Evolutionary conservation across 2,888 invertebrate genomes (phyloP).

Genomic region (Rhabditophanes sp.): DNA sequence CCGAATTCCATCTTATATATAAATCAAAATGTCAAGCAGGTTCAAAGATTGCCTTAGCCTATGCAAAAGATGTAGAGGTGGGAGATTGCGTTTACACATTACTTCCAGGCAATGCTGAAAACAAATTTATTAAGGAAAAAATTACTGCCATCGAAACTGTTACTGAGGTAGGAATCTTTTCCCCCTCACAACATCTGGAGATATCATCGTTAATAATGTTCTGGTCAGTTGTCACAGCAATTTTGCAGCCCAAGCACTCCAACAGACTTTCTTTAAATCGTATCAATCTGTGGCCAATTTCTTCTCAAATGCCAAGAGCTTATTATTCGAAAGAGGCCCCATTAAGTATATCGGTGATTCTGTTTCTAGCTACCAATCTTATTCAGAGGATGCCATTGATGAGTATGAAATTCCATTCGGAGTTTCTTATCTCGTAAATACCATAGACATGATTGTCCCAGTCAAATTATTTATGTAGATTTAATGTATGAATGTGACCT

Average conservation of each 20-base stretch:
- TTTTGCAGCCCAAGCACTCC: slow-evolving; percentile 26
- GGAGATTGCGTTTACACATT: slow-evolving; percentile 23
- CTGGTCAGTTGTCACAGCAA: slow-evolving; percentile 39
- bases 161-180: not conserved
- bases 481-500: too few relatives aligned
- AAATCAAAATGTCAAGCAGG: slow-evolving; percentile 17
- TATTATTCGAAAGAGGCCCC: too few relatives aligned
- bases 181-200: slow-evolving; percentile 13
- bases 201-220: slow-evolving; percentile 37
- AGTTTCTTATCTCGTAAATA: slow-evolving; percentile 26
- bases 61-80: slow-evolving; percentile 17
- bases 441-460: slow-evolving; percentile 31
- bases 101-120: slow-evolving; percentile 2
- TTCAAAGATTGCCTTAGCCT: slow-evolving; percentile 13
- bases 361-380: slow-evolving; percentile 5
- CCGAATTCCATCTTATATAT: slow-evolving; percentile 35
- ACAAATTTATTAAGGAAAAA: slow-evolving; percentile 5
- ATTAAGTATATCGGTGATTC: too few relatives aligned
- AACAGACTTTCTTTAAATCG: slow-evolving; percentile 38
- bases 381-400: not conserved
- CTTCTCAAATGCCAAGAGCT: slow-evolving; percentile 1
- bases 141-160: not conserved
- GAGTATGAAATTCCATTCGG: slow-evolving; percentile 24
- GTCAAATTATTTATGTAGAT: too few relatives aligned
- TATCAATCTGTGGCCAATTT: slow-evolving; percentile 10